A percentile compares a stretch with the other conserved stretches of the same genome.
phyloP scores from a whole-genome alignment of 2,113 vertebrate species.

The Cheilinus undulatus region DNA sequence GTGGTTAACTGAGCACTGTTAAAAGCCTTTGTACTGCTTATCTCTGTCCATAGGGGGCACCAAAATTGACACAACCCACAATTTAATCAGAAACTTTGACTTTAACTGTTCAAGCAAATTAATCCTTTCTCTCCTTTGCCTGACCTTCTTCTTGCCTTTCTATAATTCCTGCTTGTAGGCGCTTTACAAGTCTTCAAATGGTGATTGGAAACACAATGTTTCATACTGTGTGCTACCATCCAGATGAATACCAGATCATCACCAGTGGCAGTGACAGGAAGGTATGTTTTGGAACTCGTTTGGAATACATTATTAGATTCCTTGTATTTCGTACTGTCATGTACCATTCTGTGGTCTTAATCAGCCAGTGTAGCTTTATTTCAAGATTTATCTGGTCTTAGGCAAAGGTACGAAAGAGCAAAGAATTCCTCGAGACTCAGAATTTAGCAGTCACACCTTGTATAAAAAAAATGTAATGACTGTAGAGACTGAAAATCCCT shows the following conservation, averaged over 20 bases:
- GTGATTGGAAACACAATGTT: constrained; percentile 88
- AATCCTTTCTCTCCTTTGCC: neutral
- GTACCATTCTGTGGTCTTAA: no score
- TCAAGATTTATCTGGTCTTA: neutral
- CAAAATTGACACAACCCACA: no score
- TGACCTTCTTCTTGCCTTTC: neutral
- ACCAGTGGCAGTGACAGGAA: constrained; percentile 91
- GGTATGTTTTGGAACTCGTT: constrained; percentile 73
- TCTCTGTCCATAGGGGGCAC: no score
- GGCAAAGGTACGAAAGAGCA: neutral
- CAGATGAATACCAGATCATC: constrained; percentile 90
- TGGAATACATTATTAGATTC: no score
- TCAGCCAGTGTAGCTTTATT: neutral
- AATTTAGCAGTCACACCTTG: neutral
- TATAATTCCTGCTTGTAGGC: constrained; percentile 73
- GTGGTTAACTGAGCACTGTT: no score
- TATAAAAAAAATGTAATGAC: neutral
- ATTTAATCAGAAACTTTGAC: no score
- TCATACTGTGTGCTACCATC: constrained; percentile 90
- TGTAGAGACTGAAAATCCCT: constrained; percentile 23
- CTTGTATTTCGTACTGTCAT: no score
- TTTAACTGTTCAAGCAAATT: no score
- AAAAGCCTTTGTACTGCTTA: no score
- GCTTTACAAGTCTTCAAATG: constrained; percentile 87
- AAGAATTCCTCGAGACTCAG: neutral